phyloP scores from a whole-genome alignment of 2,113 vertebrate genomes.

The Regulus satrapa region DNA sequence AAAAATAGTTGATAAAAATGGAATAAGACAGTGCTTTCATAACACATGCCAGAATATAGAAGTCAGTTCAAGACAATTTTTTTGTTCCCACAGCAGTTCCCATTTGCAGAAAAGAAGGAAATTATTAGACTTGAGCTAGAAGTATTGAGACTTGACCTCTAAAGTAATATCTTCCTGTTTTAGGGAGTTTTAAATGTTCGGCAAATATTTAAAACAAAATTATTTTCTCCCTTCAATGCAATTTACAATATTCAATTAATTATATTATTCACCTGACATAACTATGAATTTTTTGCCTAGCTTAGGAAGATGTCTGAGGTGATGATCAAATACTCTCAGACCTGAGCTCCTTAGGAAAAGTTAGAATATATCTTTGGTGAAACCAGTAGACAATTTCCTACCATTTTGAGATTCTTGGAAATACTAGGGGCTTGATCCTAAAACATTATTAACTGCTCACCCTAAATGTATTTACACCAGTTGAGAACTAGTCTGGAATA shows the following conservation, averaged over 20 bases:
- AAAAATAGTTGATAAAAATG: constrained; percentile 13
- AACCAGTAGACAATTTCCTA: not conserved
- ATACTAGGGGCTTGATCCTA: not conserved
- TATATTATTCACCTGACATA: not conserved
- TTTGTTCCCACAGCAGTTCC: not conserved
- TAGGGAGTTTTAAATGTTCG: not conserved
- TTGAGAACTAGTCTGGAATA: not conserved
- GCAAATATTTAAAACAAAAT: not conserved
- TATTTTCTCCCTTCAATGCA: not conserved
- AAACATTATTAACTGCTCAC: not conserved
- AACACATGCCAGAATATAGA: not conserved
- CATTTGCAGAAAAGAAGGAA: not conserved
- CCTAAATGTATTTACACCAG: not conserved
- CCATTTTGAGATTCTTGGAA: not conserved
- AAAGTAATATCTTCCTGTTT: not conserved
- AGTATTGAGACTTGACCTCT: not conserved
- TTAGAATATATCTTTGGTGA: not conserved
- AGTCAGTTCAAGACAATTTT: not conserved
- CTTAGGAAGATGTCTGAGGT: not conserved
- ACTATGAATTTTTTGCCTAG: not conserved
- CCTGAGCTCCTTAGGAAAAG: not conserved
- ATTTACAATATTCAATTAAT: not conserved
- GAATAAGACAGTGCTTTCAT: constrained; percentile 2
- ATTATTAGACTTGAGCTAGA: not conserved
- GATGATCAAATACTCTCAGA: not conserved